Base-by-base conservation (phyloP, 2,888 invertebrate species). In the Taphrorychus bicolor region DNA sequence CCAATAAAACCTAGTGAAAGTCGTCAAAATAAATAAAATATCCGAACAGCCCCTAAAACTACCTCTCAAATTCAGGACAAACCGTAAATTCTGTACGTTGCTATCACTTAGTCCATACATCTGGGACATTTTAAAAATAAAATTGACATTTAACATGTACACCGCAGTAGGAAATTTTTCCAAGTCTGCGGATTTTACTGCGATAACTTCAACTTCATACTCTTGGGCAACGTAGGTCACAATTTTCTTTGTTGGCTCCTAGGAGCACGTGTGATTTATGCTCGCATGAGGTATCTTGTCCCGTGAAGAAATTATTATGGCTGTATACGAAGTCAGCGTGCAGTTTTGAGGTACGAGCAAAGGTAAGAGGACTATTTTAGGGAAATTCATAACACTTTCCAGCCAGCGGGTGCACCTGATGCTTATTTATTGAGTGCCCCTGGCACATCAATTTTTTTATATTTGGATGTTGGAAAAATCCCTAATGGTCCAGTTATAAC, bases 201-300 rank as follows among this genome's bases (percentile, higher is more conserved):
- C 40, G 57, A 57, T 57, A 41, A 40, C 57, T 57, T 57, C 40
- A 57, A 40, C 16, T 57, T 40, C 32, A 41, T 41, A 41, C 57
- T 57, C 57, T 16, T 17, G 57, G 57, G 57, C 17, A 40, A 57
- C 57, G 41, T 57, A 57, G 41, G 57, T 57, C 40, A 41, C 57
- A 14, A 18, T 41, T 41, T 40, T 57, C 41, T 57, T 40, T 41
- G 18, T 42, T 57, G 32, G 18, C 21, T 18, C 7, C 21, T 57
- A 11, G 19, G 19, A 17, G 41, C 16, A 52, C 42, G 19, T 17
- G 57, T 57, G 57, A 57, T 57, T 57, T 57, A 57, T 57, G 41
- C n/a, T 57, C 41, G 32, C 41, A 41, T 18, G 17, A 17, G 18
- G 52, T 14, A 19, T 57, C 21, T 14, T 40, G 18, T 32, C 16